These are phyloP conservation scores for Kryptolebias ocellatus DNA, from an alignment of 2,797 vertebrate genomes.

Conservation along the genomic window DNA sequence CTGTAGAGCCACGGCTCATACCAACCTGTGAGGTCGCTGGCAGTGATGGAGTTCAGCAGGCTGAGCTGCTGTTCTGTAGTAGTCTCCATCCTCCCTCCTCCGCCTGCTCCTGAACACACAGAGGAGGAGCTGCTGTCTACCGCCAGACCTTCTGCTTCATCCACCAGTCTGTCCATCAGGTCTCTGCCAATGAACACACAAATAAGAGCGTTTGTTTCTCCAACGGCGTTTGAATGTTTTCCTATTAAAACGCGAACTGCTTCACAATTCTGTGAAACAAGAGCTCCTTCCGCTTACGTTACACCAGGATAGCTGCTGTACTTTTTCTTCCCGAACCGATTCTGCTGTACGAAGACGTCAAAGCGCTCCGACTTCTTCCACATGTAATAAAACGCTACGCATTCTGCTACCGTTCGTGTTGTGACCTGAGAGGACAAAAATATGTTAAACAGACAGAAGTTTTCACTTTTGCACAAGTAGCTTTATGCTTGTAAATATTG, in stretches of 20 bases:
- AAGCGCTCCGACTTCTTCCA: conserved; percentile 99
- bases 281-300: conserved; percentile 86
- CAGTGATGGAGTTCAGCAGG: conserved; percentile 95
- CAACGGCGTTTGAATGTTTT: neutral
- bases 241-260: neutral
- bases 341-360: conserved; percentile 96
- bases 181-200: conserved; percentile 79
- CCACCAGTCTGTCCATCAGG: conserved; percentile 97
- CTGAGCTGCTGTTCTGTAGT: conserved; percentile 92
- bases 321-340: conserved; percentile 96
- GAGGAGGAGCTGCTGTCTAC: conserved; percentile 89
- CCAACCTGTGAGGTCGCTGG: conserved; percentile 95
- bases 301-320: conserved; percentile 97
- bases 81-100: conserved; percentile 85
- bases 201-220: neutral
- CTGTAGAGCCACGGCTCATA: neutral
- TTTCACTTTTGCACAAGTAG: neutral
- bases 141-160: conserved; percentile 93
- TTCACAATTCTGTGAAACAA: neutral
- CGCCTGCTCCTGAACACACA: conserved; percentile 85
- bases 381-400: conserved; percentile 98
- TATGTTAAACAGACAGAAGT: neutral
- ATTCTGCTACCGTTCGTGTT: conserved; percentile 94
- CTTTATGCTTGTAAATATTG: too few relatives aligned
- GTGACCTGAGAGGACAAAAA: conserved; percentile 82